Percentiles rank a stretch among this genome's conserved stretches.
These are phyloP conservation scores for Incurvaria masculella DNA, from an alignment of 2,888 invertebrate species.

Conservation along the genomic window DNA sequence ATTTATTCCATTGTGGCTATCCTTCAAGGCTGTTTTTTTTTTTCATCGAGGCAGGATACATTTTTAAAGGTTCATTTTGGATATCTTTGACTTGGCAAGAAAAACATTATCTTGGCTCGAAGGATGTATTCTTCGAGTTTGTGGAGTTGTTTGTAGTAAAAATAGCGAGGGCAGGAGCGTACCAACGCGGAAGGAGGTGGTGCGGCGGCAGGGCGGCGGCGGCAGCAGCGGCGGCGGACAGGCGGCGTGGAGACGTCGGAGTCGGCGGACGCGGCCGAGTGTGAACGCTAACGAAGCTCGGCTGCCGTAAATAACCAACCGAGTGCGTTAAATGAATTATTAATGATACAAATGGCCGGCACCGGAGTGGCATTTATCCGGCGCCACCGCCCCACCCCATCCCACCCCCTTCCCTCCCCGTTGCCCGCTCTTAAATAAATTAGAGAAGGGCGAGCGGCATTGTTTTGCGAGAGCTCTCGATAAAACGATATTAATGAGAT, in stretches of 20 bases:
- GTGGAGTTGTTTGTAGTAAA: too few species aligned
- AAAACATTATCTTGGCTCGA: too few species aligned
- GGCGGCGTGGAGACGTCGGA: neutral
- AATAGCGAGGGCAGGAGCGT: too few species aligned
- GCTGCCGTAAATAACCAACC: constrained; percentile 27
- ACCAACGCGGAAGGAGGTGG: neutral
- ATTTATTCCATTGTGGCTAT: too few species aligned
- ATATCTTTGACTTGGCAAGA: too few species aligned
- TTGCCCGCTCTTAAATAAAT: neutral
- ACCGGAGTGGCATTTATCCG: constrained; percentile 5
- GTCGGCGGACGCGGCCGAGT: neutral
- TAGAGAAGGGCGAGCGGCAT: neutral
- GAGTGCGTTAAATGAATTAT: constrained; percentile 35
- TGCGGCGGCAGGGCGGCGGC: neutral
- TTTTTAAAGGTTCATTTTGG: too few species aligned
- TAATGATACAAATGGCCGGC: constrained; percentile 35
- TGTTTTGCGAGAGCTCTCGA: neutral
- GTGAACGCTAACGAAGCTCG: neutral
- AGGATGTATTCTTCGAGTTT: too few species aligned
- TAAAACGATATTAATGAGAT: neutral
- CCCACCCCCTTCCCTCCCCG: neutral
- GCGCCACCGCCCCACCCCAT: constrained; percentile 12
- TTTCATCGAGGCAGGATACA: too few species aligned
- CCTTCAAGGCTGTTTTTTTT: too few species aligned
- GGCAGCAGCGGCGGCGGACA: neutral